Conservation (phyloP, 2,113 vertebrate genomes). For the Halichoerus grypus region DNA sequence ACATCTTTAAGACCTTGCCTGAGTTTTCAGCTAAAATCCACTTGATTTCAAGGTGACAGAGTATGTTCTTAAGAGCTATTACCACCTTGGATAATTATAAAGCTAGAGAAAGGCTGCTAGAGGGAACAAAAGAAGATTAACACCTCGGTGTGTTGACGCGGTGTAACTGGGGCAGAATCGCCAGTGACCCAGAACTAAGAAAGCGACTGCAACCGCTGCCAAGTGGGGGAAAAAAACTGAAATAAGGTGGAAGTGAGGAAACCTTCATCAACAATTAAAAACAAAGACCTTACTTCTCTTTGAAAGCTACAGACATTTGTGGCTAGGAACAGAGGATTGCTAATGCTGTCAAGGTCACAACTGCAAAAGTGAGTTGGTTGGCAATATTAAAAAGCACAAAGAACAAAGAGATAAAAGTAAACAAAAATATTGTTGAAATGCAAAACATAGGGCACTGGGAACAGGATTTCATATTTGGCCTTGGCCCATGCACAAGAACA, state of each 20-base stretch:
- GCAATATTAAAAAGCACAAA: constrained; percentile 36
- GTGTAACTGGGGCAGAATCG: constrained; percentile 53
- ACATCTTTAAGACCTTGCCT: constrained; percentile 80
- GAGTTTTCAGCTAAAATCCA: constrained; percentile 83
- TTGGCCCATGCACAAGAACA: neutral
- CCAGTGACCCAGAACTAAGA: constrained; percentile 35
- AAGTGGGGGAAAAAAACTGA: constrained; percentile 77
- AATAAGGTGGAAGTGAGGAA: constrained; percentile 71
- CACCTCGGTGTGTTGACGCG: constrained; percentile 63
- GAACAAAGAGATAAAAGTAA: constrained; percentile 64
- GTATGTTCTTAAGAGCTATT: constrained; percentile 78
- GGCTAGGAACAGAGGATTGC: constrained; percentile 42
- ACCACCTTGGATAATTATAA: constrained; percentile 84
- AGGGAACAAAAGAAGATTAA: constrained; percentile 77
- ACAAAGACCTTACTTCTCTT: constrained; percentile 46
- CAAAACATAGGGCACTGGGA: constrained; percentile 26
- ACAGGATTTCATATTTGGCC: neutral
- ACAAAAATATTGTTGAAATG: constrained; percentile 50
- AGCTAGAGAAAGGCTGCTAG: constrained; percentile 70
- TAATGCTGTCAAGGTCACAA: constrained; percentile 58
- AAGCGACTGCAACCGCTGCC: constrained; percentile 11
- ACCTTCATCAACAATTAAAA: constrained; percentile 81
- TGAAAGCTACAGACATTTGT: constrained; percentile 33
- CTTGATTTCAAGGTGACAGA: constrained; percentile 86
- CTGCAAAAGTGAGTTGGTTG: constrained; percentile 26